Percentiles rank a stretch among this genome's conserved stretches.
Evolutionary conservation across 2,888 invertebrate genomes (phyloP).

Genomic region (Sinotaia quadrata): DNA sequence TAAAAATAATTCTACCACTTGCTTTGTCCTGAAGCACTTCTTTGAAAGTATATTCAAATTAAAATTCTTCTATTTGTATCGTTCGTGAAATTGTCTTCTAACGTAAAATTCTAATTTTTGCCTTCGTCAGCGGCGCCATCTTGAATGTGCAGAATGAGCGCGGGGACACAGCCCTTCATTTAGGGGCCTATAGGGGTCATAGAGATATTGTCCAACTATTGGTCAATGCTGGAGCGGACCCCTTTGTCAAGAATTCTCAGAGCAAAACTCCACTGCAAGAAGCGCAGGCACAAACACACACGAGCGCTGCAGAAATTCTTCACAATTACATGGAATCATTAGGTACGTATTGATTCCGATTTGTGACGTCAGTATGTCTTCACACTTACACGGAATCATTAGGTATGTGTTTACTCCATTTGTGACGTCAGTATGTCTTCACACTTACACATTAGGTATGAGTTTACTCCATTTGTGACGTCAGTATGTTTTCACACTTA

Average conservation of each 20-base stretch:
- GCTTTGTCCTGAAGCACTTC: too few relatives aligned
- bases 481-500: background rate
- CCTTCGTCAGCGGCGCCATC: constrained; percentile 46
- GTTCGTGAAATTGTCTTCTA: background rate
- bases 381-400: constrained; percentile 21
- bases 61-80: background rate
- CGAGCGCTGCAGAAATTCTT: constrained; percentile 37
- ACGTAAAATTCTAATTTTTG: too few relatives aligned
- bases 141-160: constrained; percentile 50
- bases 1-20: too few relatives aligned
- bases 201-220: constrained; percentile 46
- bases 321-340: constrained; percentile 33
- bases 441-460: background rate
- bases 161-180: constrained; percentile 58
- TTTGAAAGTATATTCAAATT: too few relatives aligned
- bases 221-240: constrained; percentile 41
- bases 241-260: constrained; percentile 46
- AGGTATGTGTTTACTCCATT: too few relatives aligned
- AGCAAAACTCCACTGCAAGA: constrained; percentile 54
- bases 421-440: background rate
- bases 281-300: constrained; percentile 46
- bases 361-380: background rate
- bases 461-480: too few relatives aligned
- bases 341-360: too few relatives aligned
- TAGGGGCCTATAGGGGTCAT: constrained; percentile 53